Evolutionary conservation across 2,888 invertebrate species (phyloP), one percentile per base, ranked within the genome.

Genomic region (Brenthis hecate): DNA sequence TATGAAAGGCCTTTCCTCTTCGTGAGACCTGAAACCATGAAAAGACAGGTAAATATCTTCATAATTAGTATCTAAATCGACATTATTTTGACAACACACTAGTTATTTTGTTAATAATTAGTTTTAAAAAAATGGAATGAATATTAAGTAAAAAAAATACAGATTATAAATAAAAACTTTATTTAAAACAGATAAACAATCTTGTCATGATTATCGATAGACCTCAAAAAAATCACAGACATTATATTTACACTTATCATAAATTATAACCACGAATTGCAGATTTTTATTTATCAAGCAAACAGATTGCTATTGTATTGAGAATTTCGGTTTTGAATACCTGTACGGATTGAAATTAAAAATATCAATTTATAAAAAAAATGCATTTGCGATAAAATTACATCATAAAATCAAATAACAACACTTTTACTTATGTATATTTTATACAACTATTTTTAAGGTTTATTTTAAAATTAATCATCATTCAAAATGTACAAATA

Each of bases 11-110:
- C 69, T 56, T 28, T 54, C 67, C n/a, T 73, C 76, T 72, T 74
- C 73, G n/a, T 68, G 63, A 54, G 70, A 75, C 70, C 76, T 77
- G 76, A 73, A 76, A 74, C 13, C 53, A 72, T 65, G 51, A 70
- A 70, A 68, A 13, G 43, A 14, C 32, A 14, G 57, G 50, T 63
- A 62, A 14, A 47, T 51, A 54, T 53, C 8, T 23, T 56, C 5
- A 3, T 28, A 36, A 48, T 32, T 13, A 11, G 2, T 56, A 64
- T 19, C 1, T n/a, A 13, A 6, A 53, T 2, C 56, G 8, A 47
- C 13, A 13, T 56, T 50, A 56, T 53, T 58, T 58, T n/a, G 4
- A 36, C 13, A 51, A 43, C 51, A 68, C 54, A 58, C 23, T 65
- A n/a, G 28, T 56, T 65, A 61, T 11, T 65, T 50, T 69, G 50